Percentiles rank a stretch among this genome's conserved stretches.
Conservation (phyloP, 1,140 invertebrate species). For the Philaenus spumarius region DNA sequence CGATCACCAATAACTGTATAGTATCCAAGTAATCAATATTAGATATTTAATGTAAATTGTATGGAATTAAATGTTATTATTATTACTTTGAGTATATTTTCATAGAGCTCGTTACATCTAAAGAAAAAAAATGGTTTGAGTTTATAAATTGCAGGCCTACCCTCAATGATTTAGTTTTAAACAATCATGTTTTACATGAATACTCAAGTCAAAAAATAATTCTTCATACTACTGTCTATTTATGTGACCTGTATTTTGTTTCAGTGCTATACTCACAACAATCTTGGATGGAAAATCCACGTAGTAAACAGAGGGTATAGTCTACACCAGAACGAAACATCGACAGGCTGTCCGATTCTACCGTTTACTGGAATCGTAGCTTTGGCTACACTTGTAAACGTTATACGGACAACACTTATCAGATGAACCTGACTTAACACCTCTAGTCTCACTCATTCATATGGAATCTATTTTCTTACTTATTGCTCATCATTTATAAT, state of each 20-base stretch:
- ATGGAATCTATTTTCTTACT: neutral
- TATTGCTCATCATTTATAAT: neutral
- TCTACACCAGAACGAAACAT: constrained; percentile 1
- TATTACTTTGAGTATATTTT: too few species aligned
- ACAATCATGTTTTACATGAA: too few species aligned
- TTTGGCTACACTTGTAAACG: neutral
- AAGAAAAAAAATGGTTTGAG: too few species aligned
- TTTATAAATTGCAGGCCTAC: too few species aligned
- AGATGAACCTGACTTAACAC: constrained; percentile 4
- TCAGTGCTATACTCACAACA: constrained; percentile 86
- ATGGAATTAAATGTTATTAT: too few species aligned
- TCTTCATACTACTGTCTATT: too few species aligned
- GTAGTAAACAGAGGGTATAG: constrained; percentile 62
- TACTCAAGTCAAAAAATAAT: too few species aligned
- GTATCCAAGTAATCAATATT: too few species aligned
- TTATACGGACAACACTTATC: neutral
- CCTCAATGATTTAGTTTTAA: too few species aligned
- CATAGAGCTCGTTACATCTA: too few species aligned
- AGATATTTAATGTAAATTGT: too few species aligned
- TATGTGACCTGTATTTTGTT: constrained; percentile 32
- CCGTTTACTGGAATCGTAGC: neutral
- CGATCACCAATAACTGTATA: too few species aligned
- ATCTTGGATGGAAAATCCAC: constrained; percentile 90
- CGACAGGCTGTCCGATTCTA: neutral
- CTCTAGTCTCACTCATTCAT: neutral